Evolutionary conservation across 1,140 invertebrate genomes (phyloP).

Genomic region (Pomacea maculata): DNA sequence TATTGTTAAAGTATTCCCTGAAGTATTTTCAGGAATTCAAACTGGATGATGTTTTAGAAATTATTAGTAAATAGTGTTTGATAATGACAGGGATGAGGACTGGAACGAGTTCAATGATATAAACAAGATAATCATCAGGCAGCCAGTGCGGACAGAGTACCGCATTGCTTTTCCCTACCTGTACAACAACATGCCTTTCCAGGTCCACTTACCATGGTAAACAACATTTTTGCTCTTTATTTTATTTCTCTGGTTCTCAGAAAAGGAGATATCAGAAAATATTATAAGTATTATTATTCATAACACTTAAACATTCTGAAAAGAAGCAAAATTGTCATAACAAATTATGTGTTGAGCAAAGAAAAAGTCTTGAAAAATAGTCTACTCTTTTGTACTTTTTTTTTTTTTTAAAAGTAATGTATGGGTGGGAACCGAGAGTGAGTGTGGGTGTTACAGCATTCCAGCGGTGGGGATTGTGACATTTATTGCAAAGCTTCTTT

Average conservation of each 20-base stretch:
- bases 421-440: not conserved
- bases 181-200: slow-evolving; percentile 97
- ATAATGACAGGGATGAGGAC: slow-evolving; percentile 88
- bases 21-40: not conserved
- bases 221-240: not conserved
- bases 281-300: no score
- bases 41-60: not conserved
- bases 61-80: not conserved
- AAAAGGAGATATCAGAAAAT: no score
- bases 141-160: slow-evolving; percentile 98
- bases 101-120: slow-evolving; percentile 99
- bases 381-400: not conserved
- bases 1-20: not conserved
- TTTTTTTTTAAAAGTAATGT: not conserved
- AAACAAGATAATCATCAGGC: slow-evolving; percentile 99
- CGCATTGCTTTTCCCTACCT: slow-evolving; percentile 99
- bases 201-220: slow-evolving; percentile 65
- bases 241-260: no score
- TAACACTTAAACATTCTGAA: no score
- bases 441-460: not conserved
- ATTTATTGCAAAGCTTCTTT: not conserved
- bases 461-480: not conserved
- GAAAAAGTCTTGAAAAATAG: no score
- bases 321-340: no score
- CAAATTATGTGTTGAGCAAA: no score